Base-by-base conservation (phyloP, 2,888 invertebrate species). In the Globia sparganii region DNA sequence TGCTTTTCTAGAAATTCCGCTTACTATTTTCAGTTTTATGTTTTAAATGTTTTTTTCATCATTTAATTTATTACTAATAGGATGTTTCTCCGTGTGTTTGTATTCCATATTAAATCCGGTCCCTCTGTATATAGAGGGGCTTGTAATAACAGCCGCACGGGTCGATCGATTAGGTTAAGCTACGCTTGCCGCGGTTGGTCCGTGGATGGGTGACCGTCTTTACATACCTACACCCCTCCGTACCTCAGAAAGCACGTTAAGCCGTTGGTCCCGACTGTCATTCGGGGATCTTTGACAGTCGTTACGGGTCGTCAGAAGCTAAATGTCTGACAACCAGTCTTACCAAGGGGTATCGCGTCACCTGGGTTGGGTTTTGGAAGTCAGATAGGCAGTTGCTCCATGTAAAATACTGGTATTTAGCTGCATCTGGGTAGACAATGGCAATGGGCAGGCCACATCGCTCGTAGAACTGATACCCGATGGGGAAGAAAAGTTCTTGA, bases 1-100 rank as follows among this genome's bases (percentile, higher is more conserved):
- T 83, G 82, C 64, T 72, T 59, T 66, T 66, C 53, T 62, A 56
- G 49, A 66, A 28, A 77, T 77, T 69, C 58, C 56, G 13, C 15
- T 31, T 0, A 46, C 76, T 83, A 77, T 77, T 74, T 71, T 53
- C 0, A 59, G 34, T 53, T 81, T 53, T 40, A 49, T 31, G 43
- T 62, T 43, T 68, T 25, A 2, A 40, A 61, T 69, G 15, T 69
- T 49, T 76, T 13, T 69, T n/a, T 76, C 43, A 18, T 34, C 43
- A 71, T 18, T 3, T 64, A 40, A 61, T 77, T 43, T 58, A 15
- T 28, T 28, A 62, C n/a, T 31, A 40, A 28, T 4, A 72, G 6
- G 4, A 21, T 31, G 37, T 31, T 9, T 40, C 15, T 56, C n/a
- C 46, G 11, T 43, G 4, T 31, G 40, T 13, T 70, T 69, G 13